Conservation (phyloP, 2,888 invertebrate species). For the Melolontha melolontha region DNA sequence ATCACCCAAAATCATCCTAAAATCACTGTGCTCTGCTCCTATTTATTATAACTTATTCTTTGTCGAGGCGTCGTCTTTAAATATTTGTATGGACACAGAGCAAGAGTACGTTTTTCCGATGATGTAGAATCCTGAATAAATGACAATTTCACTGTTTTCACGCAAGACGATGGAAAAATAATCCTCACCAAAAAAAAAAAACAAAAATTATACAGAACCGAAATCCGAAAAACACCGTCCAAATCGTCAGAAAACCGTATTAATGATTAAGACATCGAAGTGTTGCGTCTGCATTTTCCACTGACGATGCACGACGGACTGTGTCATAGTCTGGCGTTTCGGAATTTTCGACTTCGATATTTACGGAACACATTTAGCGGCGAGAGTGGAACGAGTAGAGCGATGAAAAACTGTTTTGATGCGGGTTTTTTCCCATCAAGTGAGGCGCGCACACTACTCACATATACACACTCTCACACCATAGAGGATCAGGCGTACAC, state of each 20-base stretch:
- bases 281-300: constrained; percentile 37
- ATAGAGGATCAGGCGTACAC: constrained; percentile 40
- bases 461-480: constrained; percentile 24
- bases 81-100: background rate
- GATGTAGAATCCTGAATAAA: too few species aligned
- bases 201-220: background rate
- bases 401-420: constrained; percentile 33
- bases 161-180: too few species aligned
- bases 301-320: constrained; percentile 31
- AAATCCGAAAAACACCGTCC: constrained; percentile 18
- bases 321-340: constrained; percentile 37
- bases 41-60: constrained; percentile 18
- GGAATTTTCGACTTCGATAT: constrained; percentile 35
- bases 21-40: constrained; percentile 44
- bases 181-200: too few species aligned
- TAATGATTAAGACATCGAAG: constrained; percentile 22
- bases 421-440: constrained; percentile 35
- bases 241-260: constrained; percentile 3
- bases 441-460: constrained; percentile 21
- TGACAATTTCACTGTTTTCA: too few species aligned
- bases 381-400: constrained; percentile 19
- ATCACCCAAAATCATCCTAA: constrained; percentile 66
- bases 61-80: constrained; percentile 28
- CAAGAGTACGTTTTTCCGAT: background rate
- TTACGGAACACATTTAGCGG: constrained; percentile 42